These are phyloP conservation scores for Ypsolopha sequella DNA, from an alignment of 2,888 invertebrate genomes.

Conservation along the genomic window DNA sequence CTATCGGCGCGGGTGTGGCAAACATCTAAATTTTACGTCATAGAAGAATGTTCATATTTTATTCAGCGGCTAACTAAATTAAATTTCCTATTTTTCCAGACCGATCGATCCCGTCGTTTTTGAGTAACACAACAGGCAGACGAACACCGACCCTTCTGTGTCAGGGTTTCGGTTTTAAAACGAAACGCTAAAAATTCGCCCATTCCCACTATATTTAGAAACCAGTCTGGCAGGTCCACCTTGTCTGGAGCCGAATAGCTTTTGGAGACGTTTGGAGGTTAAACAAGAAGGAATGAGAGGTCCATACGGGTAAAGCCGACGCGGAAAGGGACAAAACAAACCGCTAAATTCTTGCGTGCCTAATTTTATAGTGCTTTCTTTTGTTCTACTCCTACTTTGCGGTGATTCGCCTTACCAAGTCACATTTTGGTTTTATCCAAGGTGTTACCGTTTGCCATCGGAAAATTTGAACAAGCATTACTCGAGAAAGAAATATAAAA, in stretches of 20 bases:
- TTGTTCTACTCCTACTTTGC: slow-evolving; percentile 2
- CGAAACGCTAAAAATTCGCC: slow-evolving; percentile 13
- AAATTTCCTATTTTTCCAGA: too few relatives aligned
- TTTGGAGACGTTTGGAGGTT: slow-evolving; percentile 66
- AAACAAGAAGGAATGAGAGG: slow-evolving; percentile 56
- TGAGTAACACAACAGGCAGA: too few relatives aligned
- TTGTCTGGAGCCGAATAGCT: slow-evolving; percentile 57
- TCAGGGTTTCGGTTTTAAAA: too few relatives aligned
- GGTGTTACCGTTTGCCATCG: not conserved
- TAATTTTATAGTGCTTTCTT: slow-evolving; percentile 31
- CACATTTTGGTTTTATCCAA: not conserved
- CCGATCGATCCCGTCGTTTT: too few relatives aligned
- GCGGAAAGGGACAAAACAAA: slow-evolving; percentile 39
- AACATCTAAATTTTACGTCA: too few relatives aligned
- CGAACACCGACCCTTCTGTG: too few relatives aligned
- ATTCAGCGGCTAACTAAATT: too few relatives aligned
- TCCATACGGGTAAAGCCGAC: slow-evolving; percentile 36
- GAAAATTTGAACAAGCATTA: too few relatives aligned
- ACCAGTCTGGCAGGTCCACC: slow-evolving; percentile 54
- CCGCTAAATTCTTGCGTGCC: slow-evolving; percentile 51
- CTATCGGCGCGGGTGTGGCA: too few relatives aligned
- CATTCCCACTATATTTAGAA: slow-evolving; percentile 62
- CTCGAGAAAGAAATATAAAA: too few relatives aligned
- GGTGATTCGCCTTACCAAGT: too few relatives aligned
- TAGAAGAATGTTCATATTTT: too few relatives aligned